Conservation (phyloP, 2,888 invertebrate genomes). For the Endotricha flammealis region DNA sequence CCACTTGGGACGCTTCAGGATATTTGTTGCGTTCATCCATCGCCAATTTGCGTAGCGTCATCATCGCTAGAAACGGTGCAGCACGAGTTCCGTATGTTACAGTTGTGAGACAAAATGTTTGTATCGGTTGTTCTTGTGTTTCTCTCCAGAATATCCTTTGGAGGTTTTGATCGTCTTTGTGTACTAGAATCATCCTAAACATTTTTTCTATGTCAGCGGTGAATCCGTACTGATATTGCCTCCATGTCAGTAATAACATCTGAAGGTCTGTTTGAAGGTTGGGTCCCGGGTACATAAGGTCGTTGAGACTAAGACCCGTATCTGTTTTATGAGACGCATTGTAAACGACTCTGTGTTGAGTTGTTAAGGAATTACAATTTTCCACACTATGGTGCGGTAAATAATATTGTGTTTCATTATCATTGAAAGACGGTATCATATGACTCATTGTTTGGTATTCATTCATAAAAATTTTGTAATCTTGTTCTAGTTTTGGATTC, state of each 20-base stretch:
- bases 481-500: constrained; percentile 8
- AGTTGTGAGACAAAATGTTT: constrained; percentile 13
- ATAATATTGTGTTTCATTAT: constrained; percentile 11
- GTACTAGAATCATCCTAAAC: constrained; percentile 17
- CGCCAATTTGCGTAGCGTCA: constrained; percentile 18
- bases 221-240: constrained; percentile 19
- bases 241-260: constrained; percentile 19
- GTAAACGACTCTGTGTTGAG: constrained; percentile 18
- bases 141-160: constrained; percentile 25
- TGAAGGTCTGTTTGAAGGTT: no score
- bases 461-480: constrained; percentile 17
- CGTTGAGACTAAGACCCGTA: constrained; percentile 27
- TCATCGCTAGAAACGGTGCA: constrained; percentile 23
- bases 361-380: constrained; percentile 18
- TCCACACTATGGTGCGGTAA: constrained; percentile 20
- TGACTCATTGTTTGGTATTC: constrained; percentile 16
- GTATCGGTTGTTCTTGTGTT: neutral
- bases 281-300: constrained; percentile 20
- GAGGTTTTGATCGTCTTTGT: constrained; percentile 15
- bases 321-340: no score
- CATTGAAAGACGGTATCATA: constrained; percentile 10
- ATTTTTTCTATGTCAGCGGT: constrained; percentile 24
- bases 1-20: constrained; percentile 8
- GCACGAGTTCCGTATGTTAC: constrained; percentile 16
- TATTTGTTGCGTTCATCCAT: constrained; percentile 10